Evolutionary conservation across 2,888 invertebrate genomes (phyloP).

Genomic region (Lacanobia wlatinum): DNA sequence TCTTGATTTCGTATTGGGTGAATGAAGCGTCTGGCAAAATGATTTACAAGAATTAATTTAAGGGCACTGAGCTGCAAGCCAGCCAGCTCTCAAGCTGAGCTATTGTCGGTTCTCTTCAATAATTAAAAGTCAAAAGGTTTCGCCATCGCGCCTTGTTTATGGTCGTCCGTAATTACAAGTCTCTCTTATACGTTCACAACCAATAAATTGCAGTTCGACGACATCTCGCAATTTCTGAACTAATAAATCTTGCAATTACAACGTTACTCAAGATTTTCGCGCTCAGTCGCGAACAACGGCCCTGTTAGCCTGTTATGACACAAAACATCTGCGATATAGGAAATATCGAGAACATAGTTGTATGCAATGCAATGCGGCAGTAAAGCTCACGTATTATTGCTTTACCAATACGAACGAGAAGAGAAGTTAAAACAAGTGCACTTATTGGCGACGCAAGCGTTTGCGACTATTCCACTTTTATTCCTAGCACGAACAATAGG

Average conservation of each 20-base stretch:
- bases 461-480: constrained; percentile 82
- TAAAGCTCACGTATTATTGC: constrained; percentile 77
- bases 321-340: constrained; percentile 64
- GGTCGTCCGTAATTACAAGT: constrained; percentile 78
- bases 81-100: constrained; percentile 67
- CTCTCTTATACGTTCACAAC: constrained; percentile 69
- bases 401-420: constrained; percentile 70
- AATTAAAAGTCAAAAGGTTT: constrained; percentile 86
- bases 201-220: constrained; percentile 77
- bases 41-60: constrained; percentile 83
- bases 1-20: constrained; percentile 60
- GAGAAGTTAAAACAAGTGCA: constrained; percentile 83
- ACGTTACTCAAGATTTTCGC: constrained; percentile 51
- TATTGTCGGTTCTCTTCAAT: constrained; percentile 78
- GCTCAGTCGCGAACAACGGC: constrained; percentile 35
- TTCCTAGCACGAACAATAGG: constrained; percentile 87
- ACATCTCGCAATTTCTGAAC: constrained; percentile 70
- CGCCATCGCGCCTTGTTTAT: constrained; percentile 79
- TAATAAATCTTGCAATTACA: constrained; percentile 65
- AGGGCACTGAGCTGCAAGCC: constrained; percentile 70
- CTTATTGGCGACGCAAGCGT: constrained; percentile 74
- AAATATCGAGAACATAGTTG: constrained; percentile 72
- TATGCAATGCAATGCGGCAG: constrained; percentile 79
- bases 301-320: constrained; percentile 54
- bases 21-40: constrained; percentile 69